A percentile compares a stretch with the other conserved stretches of the same genome.
Conservation (phyloP, 2,113 vertebrate genomes). For the Microcebus griseorufus region DNA sequence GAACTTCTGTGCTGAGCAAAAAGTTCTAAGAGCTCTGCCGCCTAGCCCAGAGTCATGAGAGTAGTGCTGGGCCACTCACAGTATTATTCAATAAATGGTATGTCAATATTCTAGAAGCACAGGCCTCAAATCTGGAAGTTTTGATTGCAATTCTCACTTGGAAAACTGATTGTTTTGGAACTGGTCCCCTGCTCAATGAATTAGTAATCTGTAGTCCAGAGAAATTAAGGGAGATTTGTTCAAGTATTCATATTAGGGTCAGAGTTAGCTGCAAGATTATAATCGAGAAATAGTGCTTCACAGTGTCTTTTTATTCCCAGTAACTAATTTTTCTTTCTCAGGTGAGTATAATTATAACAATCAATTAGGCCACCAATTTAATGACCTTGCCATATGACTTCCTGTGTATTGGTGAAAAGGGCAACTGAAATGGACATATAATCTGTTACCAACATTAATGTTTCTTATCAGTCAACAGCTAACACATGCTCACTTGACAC, state of each 20-base stretch:
- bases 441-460: background rate
- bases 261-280: background rate
- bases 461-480: background rate
- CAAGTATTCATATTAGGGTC: background rate
- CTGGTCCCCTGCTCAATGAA: background rate
- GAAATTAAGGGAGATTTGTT: background rate
- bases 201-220: background rate
- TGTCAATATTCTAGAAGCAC: conserved; percentile 7
- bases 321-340: background rate
- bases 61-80: background rate
- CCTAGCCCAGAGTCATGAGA: background rate
- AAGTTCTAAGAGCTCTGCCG: background rate
- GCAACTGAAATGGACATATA: background rate
- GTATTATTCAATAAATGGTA: background rate
- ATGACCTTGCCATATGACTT: background rate
- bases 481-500: background rate
- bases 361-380: background rate
- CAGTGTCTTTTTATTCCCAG: background rate
- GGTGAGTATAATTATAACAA: background rate
- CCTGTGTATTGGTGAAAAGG: background rate
- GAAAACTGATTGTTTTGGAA: conserved; percentile 25
- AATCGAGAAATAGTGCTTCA: background rate
- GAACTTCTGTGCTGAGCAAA: background rate
- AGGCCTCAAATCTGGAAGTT: background rate
- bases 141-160: background rate